Percentiles rank a stretch among this genome's conserved stretches.
Conservation (phyloP, 2,797 vertebrate species). For the Xerus rutilus region DNA sequence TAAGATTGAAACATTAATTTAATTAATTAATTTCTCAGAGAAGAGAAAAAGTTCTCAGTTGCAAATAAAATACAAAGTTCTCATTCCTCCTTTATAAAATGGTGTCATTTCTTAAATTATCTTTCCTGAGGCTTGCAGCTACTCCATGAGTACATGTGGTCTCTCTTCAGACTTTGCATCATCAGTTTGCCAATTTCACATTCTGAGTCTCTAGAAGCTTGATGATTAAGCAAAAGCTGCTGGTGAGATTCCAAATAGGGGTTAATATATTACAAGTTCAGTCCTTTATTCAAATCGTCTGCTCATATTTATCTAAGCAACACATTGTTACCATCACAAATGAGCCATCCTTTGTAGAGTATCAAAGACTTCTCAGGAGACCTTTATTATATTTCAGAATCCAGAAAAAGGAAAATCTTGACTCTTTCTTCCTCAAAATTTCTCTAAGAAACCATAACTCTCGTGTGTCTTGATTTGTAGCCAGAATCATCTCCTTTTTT, state of each 20-base stretch:
- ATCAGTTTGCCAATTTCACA: background rate
- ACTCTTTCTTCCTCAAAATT: slow-evolving; percentile 17
- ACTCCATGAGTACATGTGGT: background rate
- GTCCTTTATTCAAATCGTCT: background rate
- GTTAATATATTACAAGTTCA: background rate
- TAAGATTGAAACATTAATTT: background rate
- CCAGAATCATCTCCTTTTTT: background rate
- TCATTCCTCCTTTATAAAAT: background rate
- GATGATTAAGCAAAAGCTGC: background rate
- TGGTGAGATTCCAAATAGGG: background rate
- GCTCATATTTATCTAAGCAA: background rate
- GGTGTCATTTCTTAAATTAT: background rate
- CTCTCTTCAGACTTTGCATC: background rate
- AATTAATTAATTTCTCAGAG: background rate
- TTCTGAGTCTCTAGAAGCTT: background rate
- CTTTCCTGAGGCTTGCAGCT: background rate
- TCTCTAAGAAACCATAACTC: background rate
- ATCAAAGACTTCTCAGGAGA: background rate
- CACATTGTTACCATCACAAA: background rate
- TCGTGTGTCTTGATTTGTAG: background rate
- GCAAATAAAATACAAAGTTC: background rate
- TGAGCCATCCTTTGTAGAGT: background rate
- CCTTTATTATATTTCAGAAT: background rate
- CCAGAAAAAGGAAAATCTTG: background rate
- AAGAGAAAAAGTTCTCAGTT: background rate